phyloP scores from a whole-genome alignment of 1,140 invertebrate species.

The Cherax quadricarinatus region DNA sequence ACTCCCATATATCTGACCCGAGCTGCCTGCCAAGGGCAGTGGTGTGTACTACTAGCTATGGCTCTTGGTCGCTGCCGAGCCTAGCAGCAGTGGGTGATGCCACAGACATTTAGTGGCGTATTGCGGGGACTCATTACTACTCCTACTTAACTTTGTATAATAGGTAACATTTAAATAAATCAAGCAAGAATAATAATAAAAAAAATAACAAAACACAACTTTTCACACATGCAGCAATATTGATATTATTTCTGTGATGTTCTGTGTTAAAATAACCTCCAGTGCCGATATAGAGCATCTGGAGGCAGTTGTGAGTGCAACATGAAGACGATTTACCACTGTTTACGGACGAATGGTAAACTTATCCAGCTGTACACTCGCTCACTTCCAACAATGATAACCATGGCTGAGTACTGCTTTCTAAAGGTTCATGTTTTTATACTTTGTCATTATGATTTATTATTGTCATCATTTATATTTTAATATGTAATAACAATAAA shows the following conservation, averaged over 20 bases:
- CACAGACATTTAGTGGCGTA: background rate
- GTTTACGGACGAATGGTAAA: background rate
- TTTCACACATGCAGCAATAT: conserved; percentile 67
- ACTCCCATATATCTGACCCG: conserved; percentile 11
- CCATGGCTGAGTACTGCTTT: conserved; percentile 58
- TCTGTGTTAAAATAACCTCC: conserved; percentile 48
- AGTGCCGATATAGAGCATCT: conserved; percentile 49
- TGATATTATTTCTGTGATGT: conserved; percentile 71
- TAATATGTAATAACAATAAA: conserved; percentile 29
- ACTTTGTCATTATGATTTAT: conserved; percentile 33
- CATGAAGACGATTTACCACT: conserved; percentile 4
- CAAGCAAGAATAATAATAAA: conserved; percentile 53
- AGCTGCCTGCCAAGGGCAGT: conserved; percentile 1
- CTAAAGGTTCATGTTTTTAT: conserved; percentile 32
- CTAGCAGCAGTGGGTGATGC: background rate
- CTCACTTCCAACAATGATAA: conserved; percentile 54
- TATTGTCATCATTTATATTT: conserved; percentile 14
- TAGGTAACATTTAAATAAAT: conserved; percentile 70
- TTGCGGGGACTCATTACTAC: conserved; percentile 47
- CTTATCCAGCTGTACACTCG: background rate
- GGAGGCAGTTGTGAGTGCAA: conserved; percentile 26
- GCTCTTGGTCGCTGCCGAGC: background rate
- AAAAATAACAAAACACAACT: conserved; percentile 64
- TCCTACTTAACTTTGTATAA: conserved; percentile 70
- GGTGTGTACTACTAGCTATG: conserved; percentile 1